Base-by-base conservation (phyloP, 2,797 vertebrate genomes). In the Hypotaenidia okinawae region DNA sequence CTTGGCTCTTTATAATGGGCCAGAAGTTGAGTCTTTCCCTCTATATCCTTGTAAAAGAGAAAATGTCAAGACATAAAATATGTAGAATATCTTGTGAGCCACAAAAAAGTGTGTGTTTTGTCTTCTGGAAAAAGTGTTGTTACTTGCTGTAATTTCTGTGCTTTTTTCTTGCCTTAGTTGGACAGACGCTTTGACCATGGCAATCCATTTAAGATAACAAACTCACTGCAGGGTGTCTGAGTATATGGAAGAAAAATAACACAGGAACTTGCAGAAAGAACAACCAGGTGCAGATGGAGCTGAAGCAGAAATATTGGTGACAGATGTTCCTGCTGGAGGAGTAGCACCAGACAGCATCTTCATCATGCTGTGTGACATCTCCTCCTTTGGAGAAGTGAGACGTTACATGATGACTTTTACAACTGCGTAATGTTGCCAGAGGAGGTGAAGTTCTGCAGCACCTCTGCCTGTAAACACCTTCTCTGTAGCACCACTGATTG, bases 391-490 rank as follows among this genome's bases (percentile, higher is more conserved):
- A 75, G 88, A 94, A 94, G 88, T 84, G 84, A 94, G 88, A 96
- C 0, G 0, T 94, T 94, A 73, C 63, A 35, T 66, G 90, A 91
- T 95, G 94, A 73, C 85, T 97, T 97, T 97, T 93, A 94, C 93
- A 95, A 96, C 68, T 54, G 82, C 1, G 4, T 79, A 37, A 64
- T 0, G 0, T 64, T 89, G 87, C 90, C 88, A 79, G 91, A 74
- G 66, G 51, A 90, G 94, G 82, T 72, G 81, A 89, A 94, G 59
- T 51, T 68, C 91, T 94, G 80, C 89, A 85, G 79, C 62, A 94
- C 91, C 84, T 96, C 86, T 87, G 90, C 93, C 90, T 92, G 84
- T 92, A 95, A 97, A 96, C 94, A 87, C 89, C 84, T 96, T 84
- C 66, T 81, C 67, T 5, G 0, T 14, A 89, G 86, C 81, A 83